phyloP scores from a whole-genome alignment of 2,113 vertebrate genomes.

The Rhinopomastus cyanomelas region DNA sequence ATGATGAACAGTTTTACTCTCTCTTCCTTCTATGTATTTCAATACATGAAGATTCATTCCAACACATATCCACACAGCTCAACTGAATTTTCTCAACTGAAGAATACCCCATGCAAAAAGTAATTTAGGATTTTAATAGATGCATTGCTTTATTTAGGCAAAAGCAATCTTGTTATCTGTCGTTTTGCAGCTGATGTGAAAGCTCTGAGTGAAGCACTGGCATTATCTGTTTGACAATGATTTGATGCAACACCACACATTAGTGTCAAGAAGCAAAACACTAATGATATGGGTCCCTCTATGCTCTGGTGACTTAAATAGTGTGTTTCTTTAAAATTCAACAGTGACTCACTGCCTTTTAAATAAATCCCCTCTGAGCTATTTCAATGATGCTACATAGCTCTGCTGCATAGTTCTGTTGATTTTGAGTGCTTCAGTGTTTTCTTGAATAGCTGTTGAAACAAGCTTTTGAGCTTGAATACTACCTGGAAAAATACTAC shows the following conservation, averaged over 20 bases:
- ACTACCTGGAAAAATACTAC: background rate
- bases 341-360: conserved; percentile 70
- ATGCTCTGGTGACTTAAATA: conserved; percentile 72
- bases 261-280: conserved; percentile 71
- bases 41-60: background rate
- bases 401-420: conserved; percentile 21
- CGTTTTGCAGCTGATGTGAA: conserved; percentile 59
- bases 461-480: background rate
- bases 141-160: conserved; percentile 64
- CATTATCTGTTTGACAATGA: conserved; percentile 70
- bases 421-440: conserved; percentile 13
- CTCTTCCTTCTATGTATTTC: background rate
- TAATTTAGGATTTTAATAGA: conserved; percentile 11
- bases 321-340: conserved; percentile 66
- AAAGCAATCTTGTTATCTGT: conserved; percentile 44
- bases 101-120: conserved; percentile 16
- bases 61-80: background rate
- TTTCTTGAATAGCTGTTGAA: conserved; percentile 27
- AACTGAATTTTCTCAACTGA: background rate
- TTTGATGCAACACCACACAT: conserved; percentile 52
- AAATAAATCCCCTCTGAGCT: conserved; percentile 57
- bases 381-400: conserved; percentile 60
- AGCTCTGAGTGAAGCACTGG: conserved; percentile 37
- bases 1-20: background rate
- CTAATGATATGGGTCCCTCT: conserved; percentile 72